Evolutionary conservation across 2,797 vertebrate genomes (phyloP).

Genomic region (Mallotus villosus): DNA sequence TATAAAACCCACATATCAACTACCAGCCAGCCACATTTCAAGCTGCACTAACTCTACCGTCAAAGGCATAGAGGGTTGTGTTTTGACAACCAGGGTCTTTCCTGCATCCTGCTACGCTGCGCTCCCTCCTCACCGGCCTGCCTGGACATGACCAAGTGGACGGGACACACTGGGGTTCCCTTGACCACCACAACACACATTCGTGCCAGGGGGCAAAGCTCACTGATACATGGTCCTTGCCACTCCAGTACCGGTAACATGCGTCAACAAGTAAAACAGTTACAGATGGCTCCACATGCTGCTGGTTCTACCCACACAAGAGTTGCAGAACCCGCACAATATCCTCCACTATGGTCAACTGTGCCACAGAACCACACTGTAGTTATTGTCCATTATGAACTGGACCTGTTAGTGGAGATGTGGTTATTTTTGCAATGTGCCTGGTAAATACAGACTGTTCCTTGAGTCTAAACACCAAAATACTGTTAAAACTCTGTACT

Average conservation of each 20-base stretch:
- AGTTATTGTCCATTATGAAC: background rate
- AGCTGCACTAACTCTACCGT: background rate
- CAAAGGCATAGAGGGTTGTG: background rate
- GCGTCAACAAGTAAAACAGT: background rate
- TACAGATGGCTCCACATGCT: background rate
- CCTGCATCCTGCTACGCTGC: background rate
- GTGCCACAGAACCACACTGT: background rate
- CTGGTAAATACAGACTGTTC: no score
- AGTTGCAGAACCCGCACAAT: background rate
- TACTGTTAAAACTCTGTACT: no score
- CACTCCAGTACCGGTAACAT: background rate
- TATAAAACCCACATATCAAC: background rate
- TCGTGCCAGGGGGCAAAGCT: constrained; percentile 22
- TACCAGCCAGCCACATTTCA: background rate
- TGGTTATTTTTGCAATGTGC: no score
- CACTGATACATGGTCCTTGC: background rate
- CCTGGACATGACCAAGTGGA: constrained; percentile 11
- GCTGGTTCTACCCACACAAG: background rate
- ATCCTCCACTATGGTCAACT: background rate
- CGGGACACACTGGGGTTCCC: constrained; percentile 18
- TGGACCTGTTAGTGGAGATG: no score
- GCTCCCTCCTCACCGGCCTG: background rate
- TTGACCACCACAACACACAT: constrained; percentile 25
- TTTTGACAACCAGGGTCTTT: constrained; percentile 2
- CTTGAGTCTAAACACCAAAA: no score